phyloP scores from a whole-genome alignment of 2,888 invertebrate genomes.

The Agonopterix arenella region DNA sequence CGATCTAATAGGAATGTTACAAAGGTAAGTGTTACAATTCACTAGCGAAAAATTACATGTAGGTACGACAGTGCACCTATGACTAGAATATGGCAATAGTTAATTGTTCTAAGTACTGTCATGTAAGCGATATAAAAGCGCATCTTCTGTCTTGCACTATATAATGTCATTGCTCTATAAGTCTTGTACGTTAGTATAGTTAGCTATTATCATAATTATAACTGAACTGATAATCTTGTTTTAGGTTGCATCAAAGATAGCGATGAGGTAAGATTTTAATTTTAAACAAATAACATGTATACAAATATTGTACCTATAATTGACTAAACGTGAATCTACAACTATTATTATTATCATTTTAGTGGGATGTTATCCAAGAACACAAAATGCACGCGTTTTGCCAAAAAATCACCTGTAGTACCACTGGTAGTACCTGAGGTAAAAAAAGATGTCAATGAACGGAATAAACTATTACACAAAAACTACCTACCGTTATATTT shows the following conservation, averaged over 20 bases:
- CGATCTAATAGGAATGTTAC: constrained; percentile 10
- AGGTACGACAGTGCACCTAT: no score
- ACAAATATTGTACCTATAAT: no score
- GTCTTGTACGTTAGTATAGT: no score
- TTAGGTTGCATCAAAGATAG: constrained; percentile 39
- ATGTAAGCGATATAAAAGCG: no score
- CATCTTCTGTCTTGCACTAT: no score
- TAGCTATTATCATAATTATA: no score
- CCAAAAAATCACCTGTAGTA: constrained; percentile 21
- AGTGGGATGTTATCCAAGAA: constrained; percentile 31
- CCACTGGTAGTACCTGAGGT: constrained; percentile 16
- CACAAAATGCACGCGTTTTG: constrained; percentile 22
- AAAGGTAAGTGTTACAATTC: constrained; percentile 25
- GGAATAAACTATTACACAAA: constrained; percentile 18
- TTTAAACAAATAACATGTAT: neutral
- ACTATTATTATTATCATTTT: constrained; percentile 16
- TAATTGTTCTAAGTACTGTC: no score
- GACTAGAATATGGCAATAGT: no score
- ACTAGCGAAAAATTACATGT: no score
- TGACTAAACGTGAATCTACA: no score
- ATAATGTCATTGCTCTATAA: no score
- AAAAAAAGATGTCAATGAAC: constrained; percentile 5
- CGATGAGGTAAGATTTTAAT: constrained; percentile 30
- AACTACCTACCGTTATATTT: constrained; percentile 37
- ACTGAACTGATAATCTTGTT: constrained; percentile 16